Conservation (phyloP, 2,888 invertebrate genomes). For the Aphelenchoides bicaudatus region DNA sequence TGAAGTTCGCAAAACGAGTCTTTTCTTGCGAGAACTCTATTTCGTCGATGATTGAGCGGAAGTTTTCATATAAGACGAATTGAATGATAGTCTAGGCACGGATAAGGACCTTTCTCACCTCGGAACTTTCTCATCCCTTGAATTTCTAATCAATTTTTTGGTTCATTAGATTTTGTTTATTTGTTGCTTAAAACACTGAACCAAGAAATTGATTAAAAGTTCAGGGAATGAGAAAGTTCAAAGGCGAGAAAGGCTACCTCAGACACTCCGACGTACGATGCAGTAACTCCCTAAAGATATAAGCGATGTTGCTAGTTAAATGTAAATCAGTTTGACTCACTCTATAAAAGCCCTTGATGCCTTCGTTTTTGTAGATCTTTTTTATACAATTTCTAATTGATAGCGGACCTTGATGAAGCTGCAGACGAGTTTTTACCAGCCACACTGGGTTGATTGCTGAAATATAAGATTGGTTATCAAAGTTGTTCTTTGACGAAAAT, state of each 20-base stretch:
- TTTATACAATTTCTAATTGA: conserved; percentile 47
- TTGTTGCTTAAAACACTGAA: too few relatives aligned
- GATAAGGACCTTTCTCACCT: too few relatives aligned
- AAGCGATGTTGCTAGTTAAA: conserved; percentile 6
- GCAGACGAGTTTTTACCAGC: conserved; percentile 96
- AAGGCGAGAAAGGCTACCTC: too few relatives aligned
- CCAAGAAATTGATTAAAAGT: too few relatives aligned
- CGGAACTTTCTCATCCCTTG: too few relatives aligned
- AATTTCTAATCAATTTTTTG: neutral
- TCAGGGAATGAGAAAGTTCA: too few relatives aligned
- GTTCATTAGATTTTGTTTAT: too few relatives aligned
- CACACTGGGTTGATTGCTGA: conserved; percentile 97
- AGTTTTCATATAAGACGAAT: conserved; percentile 96
- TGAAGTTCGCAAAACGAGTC: conserved; percentile 60
- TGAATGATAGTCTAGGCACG: conserved; percentile 98
- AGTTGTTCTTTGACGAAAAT: too few relatives aligned
- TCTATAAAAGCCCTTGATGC: conserved; percentile 86
- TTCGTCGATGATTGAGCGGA: conserved; percentile 63
- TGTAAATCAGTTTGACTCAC: conserved; percentile 30
- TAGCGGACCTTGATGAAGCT: conserved; percentile 73
- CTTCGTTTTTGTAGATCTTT: conserved; percentile 64
- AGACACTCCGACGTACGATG: conserved; percentile 96
- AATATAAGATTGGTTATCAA: too few relatives aligned
- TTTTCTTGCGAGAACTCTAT: conserved; percentile 25
- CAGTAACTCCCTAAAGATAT: conserved; percentile 78